Base-by-base conservation (phyloP, 2,888 invertebrate genomes). In the Rhagonycha lutea region DNA sequence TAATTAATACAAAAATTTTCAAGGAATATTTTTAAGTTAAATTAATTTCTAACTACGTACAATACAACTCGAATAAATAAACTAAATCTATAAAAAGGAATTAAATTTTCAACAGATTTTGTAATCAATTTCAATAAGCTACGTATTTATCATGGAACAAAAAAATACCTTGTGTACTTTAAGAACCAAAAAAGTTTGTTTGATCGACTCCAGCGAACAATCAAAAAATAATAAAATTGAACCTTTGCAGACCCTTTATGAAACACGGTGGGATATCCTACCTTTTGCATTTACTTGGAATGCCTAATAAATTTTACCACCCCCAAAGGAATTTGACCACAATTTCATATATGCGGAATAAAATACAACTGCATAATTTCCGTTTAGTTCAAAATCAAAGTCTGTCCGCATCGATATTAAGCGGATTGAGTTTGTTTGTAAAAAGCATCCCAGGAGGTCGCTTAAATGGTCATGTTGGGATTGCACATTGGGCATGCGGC, bases 281-380 rank as follows among this genome's bases (percentile, higher is more conserved):
- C 77, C 79, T 77, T 76, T 78, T 73, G 75, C 79, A 78, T 79
- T 79, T 79, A 79, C 76, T 76, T 75, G 72, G 72, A 79, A 79
- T 74, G 75, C 76, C 78, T 76, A 75, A 79, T 78, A 79, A 79
- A 78, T 79, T 78, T 77, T 63, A 74, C 78, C 78, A 63, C 72
- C 79, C 75, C 77, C 78, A 47, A 68, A 29, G 75, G 67, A 61
- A 68, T 63, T 68, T 26, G 61, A 62, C 61, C 77, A 74, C 76
- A 61, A 74, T 79, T 72, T 70, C 73, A 61, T 68, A 29, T 29
- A 32, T 74, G 69, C 77, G 79, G 77, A 73, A 47, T 14, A 63
- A 70, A 32, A n/a, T 14, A 24, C 18, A 65, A 18, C 28, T 23
- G 26, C 61, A 26, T 18, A 61, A 72, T 24, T 9, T 14, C 14